Evolutionary conservation across 2,888 invertebrate species (phyloP), one percentile per base, ranked within the genome.

Genomic region (Sylvicola cinctus): DNA sequence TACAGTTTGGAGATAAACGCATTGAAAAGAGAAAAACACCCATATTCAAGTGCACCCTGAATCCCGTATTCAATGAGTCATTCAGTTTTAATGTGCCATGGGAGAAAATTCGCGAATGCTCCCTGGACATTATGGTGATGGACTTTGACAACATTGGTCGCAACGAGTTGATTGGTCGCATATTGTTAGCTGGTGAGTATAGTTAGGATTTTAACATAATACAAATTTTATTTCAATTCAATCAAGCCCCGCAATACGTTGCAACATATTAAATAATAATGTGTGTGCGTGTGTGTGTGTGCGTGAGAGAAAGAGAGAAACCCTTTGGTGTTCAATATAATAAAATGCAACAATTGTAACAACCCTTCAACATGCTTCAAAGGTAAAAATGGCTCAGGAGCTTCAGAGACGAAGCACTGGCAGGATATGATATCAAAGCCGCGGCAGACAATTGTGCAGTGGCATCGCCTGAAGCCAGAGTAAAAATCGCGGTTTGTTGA

Each of bases 381-480:
- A 85, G 87, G 85, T 37, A 87, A 87, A 59, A 87, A 84, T 50
- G 85, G 85, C 10, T 90, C 88, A 35, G 93, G 93, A 2, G 90
- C 91, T 13, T 77, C 85, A 36, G 93, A 93, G 61, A 88, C 88
- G 26, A 90, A 91, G 54, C 93, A 93, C 58, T 93, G 93, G 93
- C 90, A 90, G 51, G 93, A 93, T 54, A 93, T 93, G 93, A 88
- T 93, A 46, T 85, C 88, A 40, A 93, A 93, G 61, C 91, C 91
- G 15, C 67, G 90, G 44, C 91, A 93, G 62, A 87, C 85, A 47
- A 85, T 91, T 49, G 83, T 90, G 32, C 90, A 91, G 56, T 93
- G 93, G 93, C 93, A 93, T 63, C 78, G 91, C 56, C 70, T 93
- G 52, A 93, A 93, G 58, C 85, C 87, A 16, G 85, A 85, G 57